Percentiles rank a stretch among this genome's conserved stretches.
Conservation (phyloP, 2,797 vertebrate genomes). For the Microhierax caerulescens region DNA sequence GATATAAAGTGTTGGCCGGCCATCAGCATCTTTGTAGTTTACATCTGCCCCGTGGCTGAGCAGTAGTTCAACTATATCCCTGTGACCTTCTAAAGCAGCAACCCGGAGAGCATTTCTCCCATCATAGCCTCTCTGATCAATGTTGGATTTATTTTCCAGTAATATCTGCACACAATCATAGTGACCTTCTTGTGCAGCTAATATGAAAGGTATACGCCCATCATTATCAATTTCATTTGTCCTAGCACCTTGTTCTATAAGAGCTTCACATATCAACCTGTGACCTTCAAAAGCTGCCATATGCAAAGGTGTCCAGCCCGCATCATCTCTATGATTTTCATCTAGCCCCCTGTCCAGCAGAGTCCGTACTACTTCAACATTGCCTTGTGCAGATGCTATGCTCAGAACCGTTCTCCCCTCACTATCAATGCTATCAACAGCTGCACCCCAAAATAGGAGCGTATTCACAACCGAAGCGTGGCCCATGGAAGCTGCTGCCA, state of each 20-base stretch:
- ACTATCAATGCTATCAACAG: constrained; percentile 96
- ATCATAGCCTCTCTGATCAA: constrained; percentile 95
- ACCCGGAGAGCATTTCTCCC: constrained; percentile 94
- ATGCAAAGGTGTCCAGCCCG: constrained; percentile 97
- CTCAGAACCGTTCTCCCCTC: constrained; percentile 97
- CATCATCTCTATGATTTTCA: constrained; percentile 96
- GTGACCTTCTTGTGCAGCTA: constrained; percentile 95
- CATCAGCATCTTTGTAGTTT: constrained; percentile 94
- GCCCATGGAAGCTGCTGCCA: constrained; percentile 97
- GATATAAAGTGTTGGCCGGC: constrained; percentile 95
- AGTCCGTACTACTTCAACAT: constrained; percentile 95
- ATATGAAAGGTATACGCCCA: constrained; percentile 91
- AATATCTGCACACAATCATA: constrained; percentile 94
- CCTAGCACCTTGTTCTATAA: constrained; percentile 96
- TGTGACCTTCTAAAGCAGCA: constrained; percentile 92
- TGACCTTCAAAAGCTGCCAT: constrained; percentile 98
- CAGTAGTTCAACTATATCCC: constrained; percentile 93
- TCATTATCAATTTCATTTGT: constrained; percentile 96
- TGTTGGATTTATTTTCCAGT: constrained; percentile 90
- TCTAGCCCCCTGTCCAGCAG: constrained; percentile 98
- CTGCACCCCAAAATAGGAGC: constrained; percentile 95
- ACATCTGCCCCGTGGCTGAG: constrained; percentile 91
- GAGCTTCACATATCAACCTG: constrained; percentile 92
- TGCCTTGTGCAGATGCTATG: constrained; percentile 97
- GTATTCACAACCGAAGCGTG: constrained; percentile 95